Evolutionary conservation across 2,888 invertebrate species (phyloP).

Genomic region (Drosophila borealis): DNA sequence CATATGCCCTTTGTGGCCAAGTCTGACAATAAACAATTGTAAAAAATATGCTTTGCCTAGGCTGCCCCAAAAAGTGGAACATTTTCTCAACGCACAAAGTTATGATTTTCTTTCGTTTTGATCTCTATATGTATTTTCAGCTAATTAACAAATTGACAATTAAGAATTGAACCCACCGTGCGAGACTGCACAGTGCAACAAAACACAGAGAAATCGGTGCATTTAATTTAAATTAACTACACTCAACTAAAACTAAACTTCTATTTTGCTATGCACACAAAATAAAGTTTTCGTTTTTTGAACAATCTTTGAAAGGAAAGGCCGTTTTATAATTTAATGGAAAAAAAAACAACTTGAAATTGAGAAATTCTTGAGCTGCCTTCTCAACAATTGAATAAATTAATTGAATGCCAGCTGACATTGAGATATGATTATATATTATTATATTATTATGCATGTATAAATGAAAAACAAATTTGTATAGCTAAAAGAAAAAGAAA

Average conservation of each 20-base stretch:
- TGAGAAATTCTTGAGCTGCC: constrained; percentile 40
- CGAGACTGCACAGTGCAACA: constrained; percentile 63
- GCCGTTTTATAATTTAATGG: constrained; percentile 19
- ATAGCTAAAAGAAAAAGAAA: constrained; percentile 36
- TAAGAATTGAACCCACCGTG: constrained; percentile 70
- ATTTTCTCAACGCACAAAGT: constrained; percentile 45
- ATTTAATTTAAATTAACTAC: constrained; percentile 63
- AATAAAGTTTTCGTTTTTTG: constrained; percentile 20
- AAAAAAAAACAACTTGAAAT: constrained; percentile 9
- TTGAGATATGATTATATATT: constrained; percentile 29
- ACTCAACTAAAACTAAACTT: constrained; percentile 33
- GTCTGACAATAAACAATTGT: constrained; percentile 8
- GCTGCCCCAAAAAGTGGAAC: too few relatives aligned
- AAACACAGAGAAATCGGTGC: constrained; percentile 65
- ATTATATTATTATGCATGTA: constrained; percentile 19
- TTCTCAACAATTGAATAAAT: constrained; percentile 27
- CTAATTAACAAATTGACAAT: constrained; percentile 31
- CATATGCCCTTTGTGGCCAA: background rate
- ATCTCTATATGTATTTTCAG: constrained; percentile 12
- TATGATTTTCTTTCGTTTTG: background rate
- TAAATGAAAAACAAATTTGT: constrained; percentile 36
- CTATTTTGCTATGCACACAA: constrained; percentile 56
- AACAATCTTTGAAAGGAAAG: background rate
- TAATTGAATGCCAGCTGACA: constrained; percentile 41
- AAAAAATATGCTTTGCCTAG: background rate